These are phyloP conservation scores for Astropecten irregularis DNA, from an alignment of 53 echinoderm and acorn worm genomes.

Conservation along the genomic window DNA sequence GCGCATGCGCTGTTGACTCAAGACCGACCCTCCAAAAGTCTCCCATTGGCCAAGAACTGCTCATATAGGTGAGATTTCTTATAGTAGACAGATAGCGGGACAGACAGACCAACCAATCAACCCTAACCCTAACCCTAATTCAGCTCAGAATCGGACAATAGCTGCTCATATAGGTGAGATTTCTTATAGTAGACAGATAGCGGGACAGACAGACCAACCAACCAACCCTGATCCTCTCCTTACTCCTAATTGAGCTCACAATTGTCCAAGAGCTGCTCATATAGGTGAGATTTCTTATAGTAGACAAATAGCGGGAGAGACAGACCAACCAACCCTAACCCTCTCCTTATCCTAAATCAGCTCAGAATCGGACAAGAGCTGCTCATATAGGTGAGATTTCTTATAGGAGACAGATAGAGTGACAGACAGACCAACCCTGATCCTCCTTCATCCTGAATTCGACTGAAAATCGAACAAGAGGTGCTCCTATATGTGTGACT, in stretches of 20 bases:
- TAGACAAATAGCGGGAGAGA: no score
- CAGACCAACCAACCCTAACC: no score
- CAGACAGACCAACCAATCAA: no score
- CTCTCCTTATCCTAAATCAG: slow-evolving; percentile 85
- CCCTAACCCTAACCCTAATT: slow-evolving; percentile 87
- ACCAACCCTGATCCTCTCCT: not conserved
- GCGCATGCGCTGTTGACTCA: no score
- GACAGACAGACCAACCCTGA: not conserved
- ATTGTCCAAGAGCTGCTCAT: no score
- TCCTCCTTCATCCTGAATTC: slow-evolving; percentile 71
- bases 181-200: not conserved
- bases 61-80: no score
- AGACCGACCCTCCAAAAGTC: no score
- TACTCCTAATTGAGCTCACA: no score
- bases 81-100: no score
- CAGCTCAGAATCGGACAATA: slow-evolving; percentile 93
- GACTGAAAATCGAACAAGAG: slow-evolving; percentile 89
- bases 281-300: no score
- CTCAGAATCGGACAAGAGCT: slow-evolving; percentile 91
- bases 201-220: not conserved
- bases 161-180: slow-evolving; percentile 80
- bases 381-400: slow-evolving; percentile 73
- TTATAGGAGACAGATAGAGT: not conserved
- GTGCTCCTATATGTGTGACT: slow-evolving; percentile 79
- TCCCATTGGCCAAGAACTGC: no score